These are phyloP conservation scores for Tychaedon coryphoeus DNA, from an alignment of 2,113 vertebrate genomes.

Conservation along the genomic window DNA sequence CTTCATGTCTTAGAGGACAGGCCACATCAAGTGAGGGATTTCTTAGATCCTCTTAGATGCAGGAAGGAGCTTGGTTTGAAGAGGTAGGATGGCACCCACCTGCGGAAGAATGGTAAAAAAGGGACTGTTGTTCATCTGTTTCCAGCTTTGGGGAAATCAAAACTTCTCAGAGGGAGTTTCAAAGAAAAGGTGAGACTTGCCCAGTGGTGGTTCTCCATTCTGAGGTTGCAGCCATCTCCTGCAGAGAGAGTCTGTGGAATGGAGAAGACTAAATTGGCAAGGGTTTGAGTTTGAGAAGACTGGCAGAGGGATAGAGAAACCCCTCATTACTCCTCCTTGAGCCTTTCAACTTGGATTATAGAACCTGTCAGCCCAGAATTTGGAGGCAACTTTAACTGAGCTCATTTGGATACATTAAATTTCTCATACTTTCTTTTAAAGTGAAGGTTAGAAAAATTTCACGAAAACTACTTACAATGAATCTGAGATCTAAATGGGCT, in stretches of 20 bases:
- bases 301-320: neutral
- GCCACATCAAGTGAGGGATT: constrained; percentile 24
- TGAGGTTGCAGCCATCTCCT: neutral
- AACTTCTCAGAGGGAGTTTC: neutral
- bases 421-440: neutral
- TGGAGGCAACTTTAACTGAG: neutral
- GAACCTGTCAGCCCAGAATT: neutral
- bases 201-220: neutral
- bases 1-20: neutral
- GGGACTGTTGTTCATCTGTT: neutral
- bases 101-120: neutral
- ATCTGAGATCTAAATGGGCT: neutral
- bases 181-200: neutral
- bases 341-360: neutral
- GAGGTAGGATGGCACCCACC: neutral
- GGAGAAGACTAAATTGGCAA: neutral
- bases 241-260: neutral
- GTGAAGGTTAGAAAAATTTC: neutral
- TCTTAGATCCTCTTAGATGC: constrained; percentile 53
- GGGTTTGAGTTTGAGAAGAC: neutral
- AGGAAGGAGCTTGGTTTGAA: neutral
- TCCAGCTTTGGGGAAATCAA: neutral
- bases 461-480: neutral
- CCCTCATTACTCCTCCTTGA: neutral
- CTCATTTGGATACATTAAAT: neutral